Evolutionary conservation across 2,113 vertebrate species (phyloP).

Genomic region (Phrynosoma blainvillii): DNA sequence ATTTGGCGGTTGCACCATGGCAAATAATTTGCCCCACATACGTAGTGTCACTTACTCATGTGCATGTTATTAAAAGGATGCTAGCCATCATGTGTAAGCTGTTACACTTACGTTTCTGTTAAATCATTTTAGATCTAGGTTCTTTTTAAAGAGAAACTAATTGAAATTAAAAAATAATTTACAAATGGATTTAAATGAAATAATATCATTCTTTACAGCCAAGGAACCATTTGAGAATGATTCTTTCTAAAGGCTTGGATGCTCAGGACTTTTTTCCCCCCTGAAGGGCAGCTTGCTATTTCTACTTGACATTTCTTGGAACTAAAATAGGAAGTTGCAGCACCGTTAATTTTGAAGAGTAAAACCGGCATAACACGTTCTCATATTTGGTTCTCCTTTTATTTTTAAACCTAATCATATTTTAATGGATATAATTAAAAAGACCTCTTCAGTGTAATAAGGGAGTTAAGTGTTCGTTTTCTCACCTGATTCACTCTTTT

Average conservation of each 20-base stretch:
- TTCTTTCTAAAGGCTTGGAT: constrained; percentile 71
- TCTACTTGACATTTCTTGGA: constrained; percentile 74
- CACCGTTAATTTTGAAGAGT: constrained; percentile 72
- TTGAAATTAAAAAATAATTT: background rate
- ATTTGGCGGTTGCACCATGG: too few species aligned
- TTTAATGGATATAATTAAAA: constrained; percentile 74
- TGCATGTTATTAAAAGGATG: too few species aligned
- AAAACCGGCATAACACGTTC: constrained; percentile 76
- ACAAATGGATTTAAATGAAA: background rate
- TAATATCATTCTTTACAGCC: background rate
- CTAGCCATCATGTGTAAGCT: background rate
- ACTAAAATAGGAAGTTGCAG: constrained; percentile 72
- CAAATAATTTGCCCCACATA: too few species aligned
- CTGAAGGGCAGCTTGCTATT: constrained; percentile 75
- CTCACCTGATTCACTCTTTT: constrained; percentile 65
- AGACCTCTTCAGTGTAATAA: constrained; percentile 64
- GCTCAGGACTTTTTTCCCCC: constrained; percentile 70
- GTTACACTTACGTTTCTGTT: background rate
- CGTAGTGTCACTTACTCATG: too few species aligned
- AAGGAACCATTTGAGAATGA: constrained; percentile 63
- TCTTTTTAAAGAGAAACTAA: background rate
- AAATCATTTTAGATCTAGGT: background rate
- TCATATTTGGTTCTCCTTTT: constrained; percentile 74
- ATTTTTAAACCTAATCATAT: constrained; percentile 72
- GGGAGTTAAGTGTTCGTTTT: constrained; percentile 70